Conservation (phyloP, 2,113 vertebrate species). For the Paralichthys olivaceus region DNA sequence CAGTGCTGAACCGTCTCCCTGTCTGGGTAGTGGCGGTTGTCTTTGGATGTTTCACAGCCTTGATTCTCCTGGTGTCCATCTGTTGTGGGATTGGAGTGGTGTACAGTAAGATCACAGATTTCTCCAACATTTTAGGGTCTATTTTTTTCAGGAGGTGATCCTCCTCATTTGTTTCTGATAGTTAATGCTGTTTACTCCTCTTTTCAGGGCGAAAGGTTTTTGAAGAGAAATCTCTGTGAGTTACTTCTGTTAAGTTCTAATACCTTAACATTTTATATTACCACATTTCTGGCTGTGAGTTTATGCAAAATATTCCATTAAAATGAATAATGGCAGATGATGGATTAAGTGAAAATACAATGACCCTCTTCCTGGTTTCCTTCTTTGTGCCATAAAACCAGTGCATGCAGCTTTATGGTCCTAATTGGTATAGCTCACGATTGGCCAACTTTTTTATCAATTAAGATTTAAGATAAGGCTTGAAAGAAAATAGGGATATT, state of each 20-base stretch:
- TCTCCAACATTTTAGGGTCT: neutral
- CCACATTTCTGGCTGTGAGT: too few relatives aligned
- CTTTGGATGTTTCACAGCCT: slow-evolving; percentile 67
- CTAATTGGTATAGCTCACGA: too few relatives aligned
- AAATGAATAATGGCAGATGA: neutral
- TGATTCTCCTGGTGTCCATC: slow-evolving; percentile 51
- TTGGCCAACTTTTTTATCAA: too few relatives aligned
- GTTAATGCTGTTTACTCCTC: neutral
- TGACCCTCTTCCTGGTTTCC: too few relatives aligned
- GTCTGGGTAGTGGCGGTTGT: slow-evolving; percentile 51
- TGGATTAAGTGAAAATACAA: too few relatives aligned
- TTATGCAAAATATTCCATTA: neutral
- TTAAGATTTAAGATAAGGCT: too few relatives aligned
- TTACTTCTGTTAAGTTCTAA: slow-evolving; percentile 14
- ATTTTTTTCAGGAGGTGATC: neutral
- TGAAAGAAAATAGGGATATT: too few relatives aligned
- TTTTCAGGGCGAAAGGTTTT: slow-evolving; percentile 49
- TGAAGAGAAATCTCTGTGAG: slow-evolving; percentile 59
- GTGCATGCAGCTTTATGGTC: too few relatives aligned
- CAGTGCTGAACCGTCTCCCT: slow-evolving; percentile 68
- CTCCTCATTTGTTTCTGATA: neutral
- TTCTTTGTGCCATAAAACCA: too few relatives aligned
- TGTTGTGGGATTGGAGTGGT: slow-evolving; percentile 69
- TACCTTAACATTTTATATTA: neutral
- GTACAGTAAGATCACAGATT: slow-evolving; percentile 58